Conservation (phyloP, 2,113 vertebrate genomes). For the Dicrurus megarhynchus region DNA sequence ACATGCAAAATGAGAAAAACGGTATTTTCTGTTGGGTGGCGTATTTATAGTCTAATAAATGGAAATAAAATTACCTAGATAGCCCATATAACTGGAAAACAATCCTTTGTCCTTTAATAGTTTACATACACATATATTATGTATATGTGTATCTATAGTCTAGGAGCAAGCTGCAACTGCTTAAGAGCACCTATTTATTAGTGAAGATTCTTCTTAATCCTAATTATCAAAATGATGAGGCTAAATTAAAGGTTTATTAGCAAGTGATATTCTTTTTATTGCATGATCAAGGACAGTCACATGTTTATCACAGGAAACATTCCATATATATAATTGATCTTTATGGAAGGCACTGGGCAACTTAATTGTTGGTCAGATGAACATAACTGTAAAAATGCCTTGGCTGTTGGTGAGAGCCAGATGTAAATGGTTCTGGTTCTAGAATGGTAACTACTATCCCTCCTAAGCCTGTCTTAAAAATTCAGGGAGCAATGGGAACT, state of each 20-base stretch:
- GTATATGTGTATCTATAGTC: neutral
- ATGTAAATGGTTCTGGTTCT: neutral
- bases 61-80: neutral
- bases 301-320: neutral
- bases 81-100: neutral
- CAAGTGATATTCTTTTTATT: neutral
- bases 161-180: neutral
- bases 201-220: neutral
- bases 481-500: constrained; percentile 31
- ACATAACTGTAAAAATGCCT: neutral
- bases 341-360: neutral
- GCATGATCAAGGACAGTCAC: neutral
- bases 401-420: neutral
- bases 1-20: neutral
- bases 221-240: neutral
- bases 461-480: constrained; percentile 19
- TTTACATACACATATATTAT: neutral
- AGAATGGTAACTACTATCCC: neutral
- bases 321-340: neutral
- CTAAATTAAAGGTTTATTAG: neutral
- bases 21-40: neutral
- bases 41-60: neutral
- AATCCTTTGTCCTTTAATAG: neutral
- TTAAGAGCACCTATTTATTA: neutral
- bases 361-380: neutral